Conservation (phyloP, 2,888 invertebrate species). For the Drosophila birchii region DNA sequence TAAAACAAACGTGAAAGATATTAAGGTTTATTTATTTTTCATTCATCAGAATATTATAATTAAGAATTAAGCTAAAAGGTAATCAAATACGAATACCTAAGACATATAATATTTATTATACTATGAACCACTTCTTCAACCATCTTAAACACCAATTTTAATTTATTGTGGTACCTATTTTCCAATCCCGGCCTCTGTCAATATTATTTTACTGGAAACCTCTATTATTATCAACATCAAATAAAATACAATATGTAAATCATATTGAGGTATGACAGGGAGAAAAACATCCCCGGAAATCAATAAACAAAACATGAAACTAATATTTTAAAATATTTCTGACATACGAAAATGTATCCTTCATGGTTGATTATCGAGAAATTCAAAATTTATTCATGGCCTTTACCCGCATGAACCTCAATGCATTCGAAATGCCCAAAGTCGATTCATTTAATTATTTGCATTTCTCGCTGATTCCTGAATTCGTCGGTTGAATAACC, state of each 20-base stretch:
- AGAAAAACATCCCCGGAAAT: not conserved
- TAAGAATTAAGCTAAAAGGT: not conserved
- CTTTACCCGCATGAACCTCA: constrained; percentile 7
- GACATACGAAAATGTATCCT: not conserved
- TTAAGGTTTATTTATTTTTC: not conserved
- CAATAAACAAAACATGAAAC: not conserved
- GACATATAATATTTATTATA: not conserved
- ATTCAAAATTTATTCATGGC: not conserved
- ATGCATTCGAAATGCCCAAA: constrained; percentile 15
- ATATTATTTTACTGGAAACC: not conserved
- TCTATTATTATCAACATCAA: not conserved
- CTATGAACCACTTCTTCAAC: not conserved
- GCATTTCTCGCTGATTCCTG: constrained; percentile 47
- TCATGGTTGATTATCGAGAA: not conserved
- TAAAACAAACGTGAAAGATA: not conserved
- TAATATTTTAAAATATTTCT: constrained; percentile 7
- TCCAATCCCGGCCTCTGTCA: not conserved
- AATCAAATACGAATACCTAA: not conserved
- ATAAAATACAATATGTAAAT: not conserved
- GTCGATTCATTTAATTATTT: constrained; percentile 56
- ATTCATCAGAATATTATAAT: not conserved
- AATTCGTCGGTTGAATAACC: constrained; percentile 32
- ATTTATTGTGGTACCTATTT: not conserved
- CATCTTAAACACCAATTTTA: too few relatives aligned
- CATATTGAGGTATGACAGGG: not conserved